phyloP scores from a whole-genome alignment of 2,888 invertebrate species.

The Nymphalis c-album region DNA sequence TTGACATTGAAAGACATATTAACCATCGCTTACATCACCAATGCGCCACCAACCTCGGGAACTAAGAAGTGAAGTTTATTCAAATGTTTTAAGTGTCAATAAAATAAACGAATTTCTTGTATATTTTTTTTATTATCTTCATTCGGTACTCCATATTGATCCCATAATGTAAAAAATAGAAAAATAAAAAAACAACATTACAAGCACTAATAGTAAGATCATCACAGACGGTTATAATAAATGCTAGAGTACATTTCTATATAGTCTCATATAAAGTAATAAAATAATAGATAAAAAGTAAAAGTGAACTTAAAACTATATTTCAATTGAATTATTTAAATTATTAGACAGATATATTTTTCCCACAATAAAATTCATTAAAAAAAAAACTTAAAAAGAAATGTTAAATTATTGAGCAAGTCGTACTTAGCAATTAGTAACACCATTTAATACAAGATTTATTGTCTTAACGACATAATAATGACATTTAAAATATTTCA shows the following conservation, averaged over 20 bases:
- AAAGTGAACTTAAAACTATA: not conserved
- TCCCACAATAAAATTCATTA: not conserved
- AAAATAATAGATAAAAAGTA: not conserved
- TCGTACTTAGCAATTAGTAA: not conserved
- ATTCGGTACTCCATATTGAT: slow-evolving; percentile 11
- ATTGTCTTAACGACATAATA: slow-evolving; percentile 11
- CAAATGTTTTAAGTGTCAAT: not conserved
- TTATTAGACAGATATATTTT: not conserved
- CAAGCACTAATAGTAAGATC: slow-evolving; percentile 14
- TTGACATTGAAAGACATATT: too few relatives aligned
- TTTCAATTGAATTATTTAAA: not conserved
- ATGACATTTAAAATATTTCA: not conserved
- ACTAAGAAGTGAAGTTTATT: too few relatives aligned
- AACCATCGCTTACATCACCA: too few relatives aligned
- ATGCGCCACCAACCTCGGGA: too few relatives aligned
- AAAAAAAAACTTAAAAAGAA: not conserved
- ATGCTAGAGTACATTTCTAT: slow-evolving; percentile 32
- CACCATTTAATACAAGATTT: not conserved
- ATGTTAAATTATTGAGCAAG: slow-evolving; percentile 4
- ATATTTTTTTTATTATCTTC: slow-evolving; percentile 11
- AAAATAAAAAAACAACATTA: slow-evolving; percentile 4
- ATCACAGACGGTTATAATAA: slow-evolving; percentile 32
- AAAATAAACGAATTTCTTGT: not conserved
- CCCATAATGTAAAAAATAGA: slow-evolving; percentile 17
- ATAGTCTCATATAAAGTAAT: not conserved